Evolutionary conservation across 2,797 vertebrate species (phyloP).

Genomic region (Austrolebias charrua): DNA sequence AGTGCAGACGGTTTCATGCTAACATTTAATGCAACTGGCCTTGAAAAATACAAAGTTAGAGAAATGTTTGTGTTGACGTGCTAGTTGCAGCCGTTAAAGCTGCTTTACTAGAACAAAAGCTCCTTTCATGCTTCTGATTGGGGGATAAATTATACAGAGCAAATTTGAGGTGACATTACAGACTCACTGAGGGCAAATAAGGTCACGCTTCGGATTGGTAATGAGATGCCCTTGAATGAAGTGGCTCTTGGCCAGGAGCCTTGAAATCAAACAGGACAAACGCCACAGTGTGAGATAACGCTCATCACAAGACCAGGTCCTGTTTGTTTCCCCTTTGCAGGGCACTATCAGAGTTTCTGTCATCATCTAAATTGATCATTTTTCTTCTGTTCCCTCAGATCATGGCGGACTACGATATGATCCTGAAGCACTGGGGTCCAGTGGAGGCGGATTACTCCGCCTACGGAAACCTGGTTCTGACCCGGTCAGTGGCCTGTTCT

Average conservation of each 20-base stretch:
- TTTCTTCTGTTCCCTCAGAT: slow-evolving; percentile 32
- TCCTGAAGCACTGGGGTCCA: slow-evolving; percentile 74
- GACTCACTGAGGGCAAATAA: slow-evolving; percentile 17
- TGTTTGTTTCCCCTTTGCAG: not conserved
- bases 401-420: slow-evolving; percentile 74
- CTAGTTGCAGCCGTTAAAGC: not conserved
- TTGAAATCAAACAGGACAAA: slow-evolving; percentile 22
- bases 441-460: slow-evolving; percentile 70
- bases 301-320: not conserved
- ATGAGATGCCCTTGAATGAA: slow-evolving; percentile 9
- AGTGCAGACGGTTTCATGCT: not conserved
- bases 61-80: not conserved
- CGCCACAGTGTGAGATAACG: slow-evolving; percentile 6
- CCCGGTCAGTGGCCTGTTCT: slow-evolving; percentile 66
- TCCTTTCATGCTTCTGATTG: not conserved
- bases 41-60: not conserved
- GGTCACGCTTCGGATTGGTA: slow-evolving; percentile 5
- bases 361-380: slow-evolving; percentile 1
- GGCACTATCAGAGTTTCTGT: not conserved
- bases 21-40: not conserved
- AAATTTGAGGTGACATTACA: slow-evolving; percentile 1
- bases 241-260: slow-evolving; percentile 11
- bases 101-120: not conserved
- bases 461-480: slow-evolving; percentile 68
- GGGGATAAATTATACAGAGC: slow-evolving; percentile 21